Evolutionary conservation across 2,888 invertebrate species (phyloP), one percentile per base, ranked within the genome.

Genomic region (Agrotis ipsilon): DNA sequence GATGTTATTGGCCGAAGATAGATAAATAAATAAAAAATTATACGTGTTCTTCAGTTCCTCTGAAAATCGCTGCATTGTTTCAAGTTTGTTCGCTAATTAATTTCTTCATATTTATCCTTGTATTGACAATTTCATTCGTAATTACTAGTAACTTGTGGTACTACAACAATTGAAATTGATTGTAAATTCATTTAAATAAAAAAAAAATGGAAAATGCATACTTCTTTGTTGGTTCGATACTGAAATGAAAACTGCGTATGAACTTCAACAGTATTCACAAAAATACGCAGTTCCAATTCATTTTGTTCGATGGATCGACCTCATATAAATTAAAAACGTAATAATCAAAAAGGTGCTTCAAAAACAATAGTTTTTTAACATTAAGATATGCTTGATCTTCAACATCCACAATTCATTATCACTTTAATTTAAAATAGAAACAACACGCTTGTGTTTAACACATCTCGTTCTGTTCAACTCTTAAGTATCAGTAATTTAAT

Each of bases 361-460:
- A 77, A 84, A 81, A 82, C 76, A 72, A 76, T 65, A 57, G 49
- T 57, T 62, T 55, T 54, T 66, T 66, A 82, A 83, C 86, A 83
- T 83, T 88, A 91, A 89, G 93, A 93, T 93, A 94, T 94, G 93
- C 92, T 86, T 88, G 90, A 87, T 89, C 86, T 86, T 89, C 39
- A 39, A 39, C 39, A 39, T 89, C 87, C 87, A 89, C 87, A 72
- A 80, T 78, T 81, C 81, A 88, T 90, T 92, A 94, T 94, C 92
- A 94, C 94, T 88, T 88, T 89, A 89, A 90, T 89, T 89, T 89
- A 88, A 90, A 88, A 88, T 87, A 92, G 89, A 92, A 92, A 92
- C 90, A 93, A 93, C 93, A 92, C 92, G 87, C 87, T 89, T 92
- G 95, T 95, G 95, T 95, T 93, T 91, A 92, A 95, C 95, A 95